Conservation (phyloP, 2,113 vertebrate species). For the Mustela lutreola region DNA sequence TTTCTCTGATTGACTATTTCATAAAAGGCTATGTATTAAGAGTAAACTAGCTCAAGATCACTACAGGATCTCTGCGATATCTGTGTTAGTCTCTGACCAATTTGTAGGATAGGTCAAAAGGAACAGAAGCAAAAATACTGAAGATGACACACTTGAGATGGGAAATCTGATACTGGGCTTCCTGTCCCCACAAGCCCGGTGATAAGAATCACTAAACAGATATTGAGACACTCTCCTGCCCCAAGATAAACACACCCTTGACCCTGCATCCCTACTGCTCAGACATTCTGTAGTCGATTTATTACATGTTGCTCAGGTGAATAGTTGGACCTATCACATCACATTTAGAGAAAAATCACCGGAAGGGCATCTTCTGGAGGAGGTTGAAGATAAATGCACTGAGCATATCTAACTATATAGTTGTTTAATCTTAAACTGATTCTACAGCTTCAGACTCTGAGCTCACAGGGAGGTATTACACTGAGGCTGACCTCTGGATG, state of each 20-base stretch:
- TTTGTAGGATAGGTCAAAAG: not conserved
- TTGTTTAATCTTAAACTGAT: not conserved
- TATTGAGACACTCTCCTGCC: not conserved
- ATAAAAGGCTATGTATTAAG: not conserved
- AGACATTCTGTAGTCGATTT: not conserved
- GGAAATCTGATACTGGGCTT: not conserved
- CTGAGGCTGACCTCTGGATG: constrained; percentile 90
- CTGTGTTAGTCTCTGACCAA: not conserved
- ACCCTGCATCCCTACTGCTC: not conserved
- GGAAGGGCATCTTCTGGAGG: not conserved
- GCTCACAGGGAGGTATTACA: fast-evolving
- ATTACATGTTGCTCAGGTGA: not conserved
- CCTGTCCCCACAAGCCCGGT: not conserved
- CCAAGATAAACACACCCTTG: not conserved
- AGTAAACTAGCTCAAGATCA: not conserved
- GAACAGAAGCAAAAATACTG: not conserved
- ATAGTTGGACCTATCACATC: not conserved
- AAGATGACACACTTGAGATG: fast-evolving
- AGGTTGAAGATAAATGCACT: not conserved
- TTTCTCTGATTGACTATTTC: too few relatives aligned
- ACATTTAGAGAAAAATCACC: not conserved
- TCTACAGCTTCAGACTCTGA: fast-evolving
- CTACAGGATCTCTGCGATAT: not conserved
- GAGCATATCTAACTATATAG: fast-evolving
- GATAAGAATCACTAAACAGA: not conserved